phyloP scores from a whole-genome alignment of 2,888 invertebrate species.

The Polietes domitor region DNA sequence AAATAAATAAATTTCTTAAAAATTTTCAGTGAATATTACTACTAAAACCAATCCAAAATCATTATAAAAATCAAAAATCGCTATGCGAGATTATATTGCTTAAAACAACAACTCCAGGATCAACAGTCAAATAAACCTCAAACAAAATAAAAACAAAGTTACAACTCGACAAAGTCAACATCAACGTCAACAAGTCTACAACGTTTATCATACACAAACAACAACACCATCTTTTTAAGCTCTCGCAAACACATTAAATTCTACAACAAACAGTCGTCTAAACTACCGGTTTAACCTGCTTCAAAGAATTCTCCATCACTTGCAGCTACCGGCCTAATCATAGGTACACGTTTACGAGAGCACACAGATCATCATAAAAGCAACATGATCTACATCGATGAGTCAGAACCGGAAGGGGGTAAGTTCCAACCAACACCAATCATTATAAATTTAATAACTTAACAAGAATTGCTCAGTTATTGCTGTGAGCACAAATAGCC shows the following conservation, averaged over 20 bases:
- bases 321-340: conserved; percentile 59
- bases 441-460: conserved; percentile 1
- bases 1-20: no score
- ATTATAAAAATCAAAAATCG: neutral
- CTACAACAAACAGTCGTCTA: neutral
- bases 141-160: neutral
- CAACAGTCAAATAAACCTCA: neutral
- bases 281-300: neutral
- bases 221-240: neutral
- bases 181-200: no score
- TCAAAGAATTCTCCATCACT: neutral
- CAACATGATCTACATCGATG: conserved; percentile 85
- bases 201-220: no score
- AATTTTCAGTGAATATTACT: neutral
- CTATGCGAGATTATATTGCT: no score
- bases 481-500: neutral
- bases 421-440: conserved; percentile 79
- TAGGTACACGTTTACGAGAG: conserved; percentile 76
- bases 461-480: neutral
- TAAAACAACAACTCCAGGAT: no score
- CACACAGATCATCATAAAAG: conserved; percentile 62
- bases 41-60: neutral
- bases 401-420: conserved; percentile 95
- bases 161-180: neutral
- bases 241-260: no score